Evolutionary conservation across 2,113 vertebrate genomes (phyloP).

Genomic region (Pedionomus torquatus): DNA sequence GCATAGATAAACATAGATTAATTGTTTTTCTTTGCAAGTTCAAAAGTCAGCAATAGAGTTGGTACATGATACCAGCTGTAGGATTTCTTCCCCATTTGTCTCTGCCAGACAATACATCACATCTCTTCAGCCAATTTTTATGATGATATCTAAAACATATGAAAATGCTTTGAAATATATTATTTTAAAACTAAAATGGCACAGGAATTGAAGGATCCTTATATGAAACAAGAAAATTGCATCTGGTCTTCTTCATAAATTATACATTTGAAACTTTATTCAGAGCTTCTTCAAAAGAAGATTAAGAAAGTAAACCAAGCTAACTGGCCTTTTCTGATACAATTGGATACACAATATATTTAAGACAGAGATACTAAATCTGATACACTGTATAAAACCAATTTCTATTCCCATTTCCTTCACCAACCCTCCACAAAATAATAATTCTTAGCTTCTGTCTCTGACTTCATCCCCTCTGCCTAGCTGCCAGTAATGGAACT

Average conservation of each 20-base stretch:
- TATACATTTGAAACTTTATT: background rate
- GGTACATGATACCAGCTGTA: background rate
- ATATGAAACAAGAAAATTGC: background rate
- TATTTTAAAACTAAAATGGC: background rate
- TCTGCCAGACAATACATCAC: background rate
- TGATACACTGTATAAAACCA: background rate
- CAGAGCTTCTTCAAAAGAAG: background rate
- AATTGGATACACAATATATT: background rate
- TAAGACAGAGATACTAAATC: background rate
- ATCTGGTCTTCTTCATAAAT: background rate
- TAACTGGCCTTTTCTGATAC: background rate
- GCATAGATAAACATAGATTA: background rate
- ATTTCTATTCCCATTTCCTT: background rate
- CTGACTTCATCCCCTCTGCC: background rate
- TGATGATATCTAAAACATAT: background rate
- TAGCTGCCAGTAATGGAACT: background rate
- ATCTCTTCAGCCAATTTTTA: background rate
- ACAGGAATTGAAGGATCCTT: background rate
- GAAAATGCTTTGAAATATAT: constrained; percentile 9
- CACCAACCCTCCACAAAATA: accelerated
- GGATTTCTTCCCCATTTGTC: background rate
- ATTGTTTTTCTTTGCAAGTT: background rate
- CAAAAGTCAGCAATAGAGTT: background rate
- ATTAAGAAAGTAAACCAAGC: background rate
- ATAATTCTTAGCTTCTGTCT: background rate